These are phyloP conservation scores for Metalampra italica DNA, from an alignment of 2,888 invertebrate genomes.

Conservation along the genomic window DNA sequence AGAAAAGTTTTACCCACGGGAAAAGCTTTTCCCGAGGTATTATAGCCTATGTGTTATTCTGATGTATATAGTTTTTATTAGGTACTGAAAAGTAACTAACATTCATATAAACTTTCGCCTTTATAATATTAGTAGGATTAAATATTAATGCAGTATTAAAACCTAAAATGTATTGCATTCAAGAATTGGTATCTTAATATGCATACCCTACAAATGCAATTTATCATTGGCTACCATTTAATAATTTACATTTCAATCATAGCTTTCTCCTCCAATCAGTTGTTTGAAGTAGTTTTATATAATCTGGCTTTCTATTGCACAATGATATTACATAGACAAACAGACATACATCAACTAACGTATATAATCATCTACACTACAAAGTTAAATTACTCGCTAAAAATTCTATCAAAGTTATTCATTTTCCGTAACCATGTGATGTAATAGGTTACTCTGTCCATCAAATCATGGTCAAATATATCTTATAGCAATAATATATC, in stretches of 20 bases:
- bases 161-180: no score
- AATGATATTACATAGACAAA: neutral
- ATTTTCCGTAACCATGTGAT: neutral
- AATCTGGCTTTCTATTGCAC: slow-evolving; percentile 6
- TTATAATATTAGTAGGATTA: no score
- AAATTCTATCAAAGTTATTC: neutral
- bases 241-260: slow-evolving; percentile 11
- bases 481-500: neutral
- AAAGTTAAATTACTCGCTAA: neutral
- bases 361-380: neutral
- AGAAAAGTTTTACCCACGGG: no score
- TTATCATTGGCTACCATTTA: slow-evolving; percentile 1
- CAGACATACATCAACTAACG: neutral
- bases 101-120: no score
- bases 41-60: no score
- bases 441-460: neutral
- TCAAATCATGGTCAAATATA: slow-evolving; percentile 3
- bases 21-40: no score
- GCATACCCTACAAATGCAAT: neutral
- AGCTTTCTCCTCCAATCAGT: slow-evolving; percentile 8
- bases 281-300: slow-evolving; percentile 8
- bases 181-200: no score
- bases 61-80: no score
- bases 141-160: no score
- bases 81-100: no score